Evolutionary conservation across 2,113 vertebrate species (phyloP), one percentile per base, ranked within the genome.

Genomic region (Tretioscincus oriximinensis): DNA sequence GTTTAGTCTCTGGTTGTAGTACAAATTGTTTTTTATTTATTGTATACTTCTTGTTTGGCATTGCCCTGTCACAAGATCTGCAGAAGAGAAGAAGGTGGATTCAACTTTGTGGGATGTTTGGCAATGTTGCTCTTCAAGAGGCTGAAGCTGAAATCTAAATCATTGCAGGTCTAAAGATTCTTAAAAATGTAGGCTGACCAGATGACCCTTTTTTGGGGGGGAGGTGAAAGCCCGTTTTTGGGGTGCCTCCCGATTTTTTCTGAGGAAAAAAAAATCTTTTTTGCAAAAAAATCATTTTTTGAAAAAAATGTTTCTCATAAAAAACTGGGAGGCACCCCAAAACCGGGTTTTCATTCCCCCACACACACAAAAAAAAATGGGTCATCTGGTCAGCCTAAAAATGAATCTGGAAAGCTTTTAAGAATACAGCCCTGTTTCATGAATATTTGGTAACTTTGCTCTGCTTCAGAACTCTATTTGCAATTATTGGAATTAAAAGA

Each of bases 21-120:
- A 70, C 8, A 71, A n/a, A 76, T 76, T 70, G 54, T 47, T 61
- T 24, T 63, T 74, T 75, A n/a, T 79, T 75, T 63, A 64, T 64
- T 35, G 29, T 63, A 65, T 41, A 51, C 22, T 69, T 76, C 70
- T 31, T 68, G 35, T 24, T 61, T 24, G n/a, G 63, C 70, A 61
- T 21, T 47, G 58, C 11, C 22, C 49, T 58, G 35, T 31, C 28
- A 60, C 9, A 31, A 71, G 28, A 47, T n/a, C 12, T 63, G 9
- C 31, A 18, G 65, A 60, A 74, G 22, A 69, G 58, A 4, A 14
- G 77, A 12, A 26, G 41, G 14, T 21, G 35, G 24, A 75, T 49
- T 63, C 22, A 16, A 8, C 54, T 35, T 41, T 12, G 7, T 22
- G 31, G 54, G 26, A 79, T 60, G 54, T 31, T 45, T 10, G 45